phyloP scores from a whole-genome alignment of 1,140 invertebrate species.

The Proales similis region DNA sequence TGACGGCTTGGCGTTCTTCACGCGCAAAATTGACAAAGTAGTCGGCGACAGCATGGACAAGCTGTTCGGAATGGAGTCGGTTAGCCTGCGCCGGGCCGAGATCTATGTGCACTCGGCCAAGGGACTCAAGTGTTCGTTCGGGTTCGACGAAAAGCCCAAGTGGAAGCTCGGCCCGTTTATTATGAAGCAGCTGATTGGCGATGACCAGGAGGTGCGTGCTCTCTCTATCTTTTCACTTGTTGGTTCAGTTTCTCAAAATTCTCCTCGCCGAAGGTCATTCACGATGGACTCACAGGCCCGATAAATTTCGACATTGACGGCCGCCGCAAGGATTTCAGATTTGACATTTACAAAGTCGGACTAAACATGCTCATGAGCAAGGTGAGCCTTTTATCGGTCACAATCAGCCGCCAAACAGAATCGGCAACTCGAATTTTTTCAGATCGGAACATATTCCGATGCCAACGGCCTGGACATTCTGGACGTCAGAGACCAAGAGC shows the following conservation, averaged over 20 bases:
- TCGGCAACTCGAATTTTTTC: background rate
- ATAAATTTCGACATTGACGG: constrained; percentile 4
- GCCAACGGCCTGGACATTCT: background rate
- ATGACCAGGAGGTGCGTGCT: too few species aligned
- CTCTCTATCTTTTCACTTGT: too few species aligned
- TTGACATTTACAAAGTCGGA: constrained; percentile 7
- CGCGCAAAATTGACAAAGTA: background rate
- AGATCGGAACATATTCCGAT: constrained; percentile 14
- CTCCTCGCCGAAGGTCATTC: too few species aligned
- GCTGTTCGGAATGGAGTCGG: constrained; percentile 8
- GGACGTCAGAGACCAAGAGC: constrained; percentile 17
- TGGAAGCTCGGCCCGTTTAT: constrained; percentile 18
- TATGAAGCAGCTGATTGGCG: constrained; percentile 2
- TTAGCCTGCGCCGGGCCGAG: background rate
- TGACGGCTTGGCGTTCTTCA: constrained; percentile 21
- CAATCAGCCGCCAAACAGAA: too few species aligned
- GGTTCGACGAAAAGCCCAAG: background rate
- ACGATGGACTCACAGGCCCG: constrained; percentile 20
- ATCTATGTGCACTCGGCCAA: constrained; percentile 23
- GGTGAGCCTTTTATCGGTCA: constrained; percentile 1
- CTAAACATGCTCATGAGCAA: constrained; percentile 24
- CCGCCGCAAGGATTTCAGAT: constrained; percentile 3
- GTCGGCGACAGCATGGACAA: constrained; percentile 5
- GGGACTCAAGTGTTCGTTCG: constrained; percentile 14
- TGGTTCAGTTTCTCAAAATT: too few species aligned